Conservation (phyloP, 2,113 vertebrate genomes). For the Phylloscopus trochiloides region DNA sequence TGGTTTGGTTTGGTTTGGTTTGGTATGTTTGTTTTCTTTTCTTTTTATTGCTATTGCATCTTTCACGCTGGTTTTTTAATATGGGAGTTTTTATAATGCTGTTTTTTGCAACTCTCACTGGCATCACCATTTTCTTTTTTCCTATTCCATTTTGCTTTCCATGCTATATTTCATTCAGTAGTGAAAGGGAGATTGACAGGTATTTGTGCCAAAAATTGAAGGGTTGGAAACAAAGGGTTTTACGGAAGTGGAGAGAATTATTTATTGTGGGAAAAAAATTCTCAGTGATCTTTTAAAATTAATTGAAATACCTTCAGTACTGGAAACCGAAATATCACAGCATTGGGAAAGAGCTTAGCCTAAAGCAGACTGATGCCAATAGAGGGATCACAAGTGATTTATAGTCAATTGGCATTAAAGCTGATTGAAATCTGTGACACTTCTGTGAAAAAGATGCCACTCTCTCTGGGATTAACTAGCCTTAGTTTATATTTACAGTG, state of each 20-base stretch:
- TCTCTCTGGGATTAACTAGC: slow-evolving; percentile 29
- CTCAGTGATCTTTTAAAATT: slow-evolving; percentile 42
- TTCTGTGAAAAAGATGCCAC: slow-evolving; percentile 23
- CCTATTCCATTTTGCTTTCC: background rate
- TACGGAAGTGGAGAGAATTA: background rate
- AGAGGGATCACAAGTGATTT: slow-evolving; percentile 45
- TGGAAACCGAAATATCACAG: slow-evolving; percentile 28
- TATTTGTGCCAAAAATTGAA: background rate
- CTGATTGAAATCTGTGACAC: slow-evolving; percentile 41
- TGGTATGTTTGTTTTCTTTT: background rate
- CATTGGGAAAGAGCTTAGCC: slow-evolving; percentile 23
- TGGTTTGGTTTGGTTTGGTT: background rate
- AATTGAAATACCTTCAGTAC: slow-evolving; percentile 34
- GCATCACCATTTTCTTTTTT: background rate
- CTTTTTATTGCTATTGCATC: background rate
- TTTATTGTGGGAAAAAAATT: slow-evolving; percentile 12
- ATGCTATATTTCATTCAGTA: background rate
- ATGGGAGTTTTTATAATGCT: background rate
- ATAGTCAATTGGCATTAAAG: slow-evolving; percentile 43
- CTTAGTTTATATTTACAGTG: slow-evolving; percentile 51
- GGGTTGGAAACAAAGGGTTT: slow-evolving; percentile 22
- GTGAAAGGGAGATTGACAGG: background rate
- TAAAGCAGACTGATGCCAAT: slow-evolving; percentile 38
- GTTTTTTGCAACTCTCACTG: background rate
- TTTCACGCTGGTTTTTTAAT: slow-evolving; percentile 8